A percentile compares a stretch with the other conserved stretches of the same genome.
Evolutionary conservation across 2,113 vertebrate species (phyloP).

Genomic region (Eonycteris spelaea): DNA sequence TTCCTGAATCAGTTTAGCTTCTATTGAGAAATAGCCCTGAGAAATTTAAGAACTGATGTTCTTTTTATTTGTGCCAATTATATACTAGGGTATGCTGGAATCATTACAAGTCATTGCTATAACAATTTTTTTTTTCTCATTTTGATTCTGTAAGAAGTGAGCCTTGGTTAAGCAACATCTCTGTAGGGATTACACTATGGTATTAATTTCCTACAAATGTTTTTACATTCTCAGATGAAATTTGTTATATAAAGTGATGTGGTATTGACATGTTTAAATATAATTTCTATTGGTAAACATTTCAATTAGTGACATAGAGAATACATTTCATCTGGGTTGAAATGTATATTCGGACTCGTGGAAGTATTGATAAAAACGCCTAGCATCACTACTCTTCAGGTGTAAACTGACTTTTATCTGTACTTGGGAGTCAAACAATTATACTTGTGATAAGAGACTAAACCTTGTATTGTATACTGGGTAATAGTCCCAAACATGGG

Average conservation of each 20-base stretch:
- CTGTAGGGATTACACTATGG: conserved; percentile 2
- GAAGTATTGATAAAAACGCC: neutral
- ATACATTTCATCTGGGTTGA: neutral
- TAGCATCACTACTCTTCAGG: neutral
- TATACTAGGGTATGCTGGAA: conserved; percentile 31
- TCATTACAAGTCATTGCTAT: neutral
- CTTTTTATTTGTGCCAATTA: conserved; percentile 33
- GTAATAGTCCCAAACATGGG: neutral
- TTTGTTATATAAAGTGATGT: neutral
- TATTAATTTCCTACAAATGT: conserved; percentile 2
- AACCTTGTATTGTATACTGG: neutral
- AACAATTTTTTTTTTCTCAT: neutral
- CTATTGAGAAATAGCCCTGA: conserved; percentile 50
- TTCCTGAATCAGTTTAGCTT: conserved; percentile 46
- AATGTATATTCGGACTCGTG: neutral
- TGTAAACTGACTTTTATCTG: neutral
- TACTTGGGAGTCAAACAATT: neutral
- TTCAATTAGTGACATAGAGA: neutral
- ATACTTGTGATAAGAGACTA: neutral
- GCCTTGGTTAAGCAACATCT: neutral
- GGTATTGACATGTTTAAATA: neutral
- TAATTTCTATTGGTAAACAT: conserved; percentile 4
- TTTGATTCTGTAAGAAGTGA: conserved; percentile 43
- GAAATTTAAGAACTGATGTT: conserved; percentile 48
- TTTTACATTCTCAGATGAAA: conserved; percentile 20